These are phyloP conservation scores for Manacus vitellinus DNA, from an alignment of 2,113 vertebrate genomes.

Conservation along the genomic window DNA sequence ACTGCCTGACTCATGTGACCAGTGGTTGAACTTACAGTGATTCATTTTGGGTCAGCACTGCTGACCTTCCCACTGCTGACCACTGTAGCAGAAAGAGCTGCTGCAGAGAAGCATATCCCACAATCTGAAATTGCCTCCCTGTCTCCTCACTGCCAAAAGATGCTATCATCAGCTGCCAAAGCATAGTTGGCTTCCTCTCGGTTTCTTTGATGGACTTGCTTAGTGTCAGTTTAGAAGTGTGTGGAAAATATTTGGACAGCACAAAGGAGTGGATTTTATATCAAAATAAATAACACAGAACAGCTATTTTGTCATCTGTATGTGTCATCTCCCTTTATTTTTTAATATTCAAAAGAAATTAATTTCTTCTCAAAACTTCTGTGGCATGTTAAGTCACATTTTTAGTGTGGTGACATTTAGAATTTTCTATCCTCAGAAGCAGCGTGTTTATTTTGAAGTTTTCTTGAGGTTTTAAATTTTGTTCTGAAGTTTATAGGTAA, in stretches of 20 bases:
- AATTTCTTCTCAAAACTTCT: neutral
- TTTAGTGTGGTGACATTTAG: neutral
- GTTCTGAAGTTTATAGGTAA: neutral
- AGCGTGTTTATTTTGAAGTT: neutral
- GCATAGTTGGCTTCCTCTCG: neutral
- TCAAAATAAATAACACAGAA: neutral
- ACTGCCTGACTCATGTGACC: neutral
- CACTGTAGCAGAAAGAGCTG: neutral
- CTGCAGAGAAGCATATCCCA: neutral
- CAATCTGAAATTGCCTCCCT: neutral
- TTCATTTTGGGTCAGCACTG: neutral
- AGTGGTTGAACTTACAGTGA: neutral
- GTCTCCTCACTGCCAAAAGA: neutral
- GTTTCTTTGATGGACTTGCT: neutral
- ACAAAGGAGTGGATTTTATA: neutral
- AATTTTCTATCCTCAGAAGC: neutral
- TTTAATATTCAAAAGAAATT: neutral
- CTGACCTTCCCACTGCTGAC: neutral
- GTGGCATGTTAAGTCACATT: neutral
- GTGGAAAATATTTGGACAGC: neutral
- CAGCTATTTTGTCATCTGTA: neutral
- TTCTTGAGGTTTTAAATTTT: neutral
- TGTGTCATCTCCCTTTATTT: neutral
- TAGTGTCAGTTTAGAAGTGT: neutral
- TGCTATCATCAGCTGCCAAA: neutral